These are phyloP conservation scores for Eupeodes latifasciatus DNA, from an alignment of 2,888 invertebrate species.

Conservation along the genomic window DNA sequence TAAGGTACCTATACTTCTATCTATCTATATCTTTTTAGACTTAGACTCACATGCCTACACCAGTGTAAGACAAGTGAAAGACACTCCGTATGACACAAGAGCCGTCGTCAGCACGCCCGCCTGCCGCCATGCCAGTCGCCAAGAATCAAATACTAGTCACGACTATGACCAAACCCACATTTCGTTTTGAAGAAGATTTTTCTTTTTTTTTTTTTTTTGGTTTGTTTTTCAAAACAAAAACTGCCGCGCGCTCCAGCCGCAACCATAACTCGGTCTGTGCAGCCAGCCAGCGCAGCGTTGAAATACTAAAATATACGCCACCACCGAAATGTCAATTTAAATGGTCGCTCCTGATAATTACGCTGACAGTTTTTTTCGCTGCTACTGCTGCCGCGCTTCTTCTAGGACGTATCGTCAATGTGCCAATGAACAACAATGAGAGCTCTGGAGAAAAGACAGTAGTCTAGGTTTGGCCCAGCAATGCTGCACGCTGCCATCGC, in stretches of 20 bases:
- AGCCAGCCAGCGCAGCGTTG: conserved; percentile 3
- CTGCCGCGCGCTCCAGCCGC: conserved; percentile 1
- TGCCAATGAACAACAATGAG: conserved; percentile 60
- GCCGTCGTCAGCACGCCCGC: conserved; percentile 71
- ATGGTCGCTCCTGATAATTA: conserved; percentile 75
- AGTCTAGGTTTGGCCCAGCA: conserved; percentile 63
- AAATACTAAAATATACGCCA: conserved; percentile 10
- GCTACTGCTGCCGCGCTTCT: conserved; percentile 2
- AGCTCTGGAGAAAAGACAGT: conserved; percentile 24
- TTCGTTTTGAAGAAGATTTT: conserved; percentile 74
- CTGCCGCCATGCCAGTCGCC: conserved; percentile 59
- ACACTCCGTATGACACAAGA: conserved; percentile 71
- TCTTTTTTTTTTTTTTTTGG: conserved; percentile 11
- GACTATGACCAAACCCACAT: conserved; percentile 74
- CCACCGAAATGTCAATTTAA: conserved; percentile 73
- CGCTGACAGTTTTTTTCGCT: conserved; percentile 61
- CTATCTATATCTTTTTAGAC: neutral
- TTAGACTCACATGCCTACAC: conserved; percentile 44
- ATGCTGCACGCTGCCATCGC: neutral
- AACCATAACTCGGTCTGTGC: neutral
- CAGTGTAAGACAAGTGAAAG: conserved; percentile 71
- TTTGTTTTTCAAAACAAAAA: conserved; percentile 5
- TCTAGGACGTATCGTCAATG: conserved; percentile 43
- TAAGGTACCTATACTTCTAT: neutral
- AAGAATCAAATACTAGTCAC: conserved; percentile 72